Evolutionary conservation across 2,888 invertebrate genomes (phyloP).

Genomic region (Papilio demoleus): DNA sequence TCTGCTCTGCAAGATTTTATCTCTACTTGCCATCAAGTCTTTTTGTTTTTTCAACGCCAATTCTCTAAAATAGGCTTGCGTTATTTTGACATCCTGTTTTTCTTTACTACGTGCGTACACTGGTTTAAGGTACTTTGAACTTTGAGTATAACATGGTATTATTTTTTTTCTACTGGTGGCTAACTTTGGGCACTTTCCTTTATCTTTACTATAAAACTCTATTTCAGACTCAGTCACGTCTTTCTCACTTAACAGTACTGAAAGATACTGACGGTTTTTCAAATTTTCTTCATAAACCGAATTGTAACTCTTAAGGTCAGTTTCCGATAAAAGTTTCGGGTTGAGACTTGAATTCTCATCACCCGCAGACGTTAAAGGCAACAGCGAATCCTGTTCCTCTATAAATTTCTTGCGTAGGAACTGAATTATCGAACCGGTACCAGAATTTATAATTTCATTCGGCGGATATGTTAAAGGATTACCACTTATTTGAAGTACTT

Average conservation of each 20-base stretch:
- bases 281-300: constrained; percentile 65
- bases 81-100: constrained; percentile 63
- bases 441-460: constrained; percentile 77
- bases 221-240: constrained; percentile 59
- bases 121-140: constrained; percentile 69
- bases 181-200: constrained; percentile 71
- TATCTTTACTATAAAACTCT: constrained; percentile 58
- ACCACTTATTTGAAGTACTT: constrained; percentile 84
- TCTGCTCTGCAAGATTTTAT: constrained; percentile 83
- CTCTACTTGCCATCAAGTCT: constrained; percentile 79
- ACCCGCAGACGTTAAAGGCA: constrained; percentile 62
- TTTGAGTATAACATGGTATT: constrained; percentile 72
- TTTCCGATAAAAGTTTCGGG: constrained; percentile 51
- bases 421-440: constrained; percentile 66
- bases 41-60: constrained; percentile 82
- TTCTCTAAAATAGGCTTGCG: constrained; percentile 72
- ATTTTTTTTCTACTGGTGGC: constrained; percentile 68
- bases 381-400: constrained; percentile 60
- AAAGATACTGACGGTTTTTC: constrained; percentile 55
- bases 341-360: constrained; percentile 46
- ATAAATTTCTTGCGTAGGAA: constrained; percentile 68
- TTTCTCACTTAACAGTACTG: constrained; percentile 66
- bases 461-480: constrained; percentile 86
- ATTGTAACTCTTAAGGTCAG: constrained; percentile 65
- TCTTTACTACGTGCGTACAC: constrained; percentile 51